Evolutionary conservation across 1,140 invertebrate genomes (phyloP), one percentile per base, ranked within the genome.

Genomic region (Magallana ariakensis): DNA sequence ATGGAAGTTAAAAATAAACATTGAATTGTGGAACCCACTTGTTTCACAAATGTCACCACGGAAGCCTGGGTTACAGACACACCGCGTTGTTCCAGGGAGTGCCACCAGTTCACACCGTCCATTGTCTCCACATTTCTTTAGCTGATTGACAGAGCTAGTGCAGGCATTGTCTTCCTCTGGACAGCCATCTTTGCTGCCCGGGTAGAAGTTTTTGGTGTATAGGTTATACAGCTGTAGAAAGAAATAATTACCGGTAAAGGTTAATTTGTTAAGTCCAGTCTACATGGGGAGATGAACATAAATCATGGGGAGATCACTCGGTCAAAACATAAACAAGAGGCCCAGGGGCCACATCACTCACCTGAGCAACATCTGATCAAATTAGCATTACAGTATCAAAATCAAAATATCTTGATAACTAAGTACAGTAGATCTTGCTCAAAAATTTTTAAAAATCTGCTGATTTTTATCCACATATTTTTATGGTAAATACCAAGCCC

Each of bases 41-140:
- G 83, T 96, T 91, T 97, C 96, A 93, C 98, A 99, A 0, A 96
- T 96, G 0, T 97, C 96, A 9, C 98, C 98, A 2, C 96, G 96
- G 93, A 96, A 97, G 22, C 97, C 97, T 96, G 96, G 95, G 5
- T 96, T 93, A 92, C 98, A 99, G 88, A 98, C 97, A 94, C 98
- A 99, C 87, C 97, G 96, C 0, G 97, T 97, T 97, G 1, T 98
- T 33, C 13, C 81, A n/a, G 57, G 89, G 26, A 85, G 16, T 11
- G 85, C 46, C 22, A 85, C 86, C n/a, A 88, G 66, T 53, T 85
- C 96, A 94, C 98, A 99, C 11, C 97, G 97, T 4, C 98, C 98
- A 93, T 99, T 98, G 90, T 85, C 80, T 66, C 93, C 93, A 88
- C 92, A 94, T 80, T 86, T 87, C 15, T 86, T 87, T 7, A 82